These are phyloP conservation scores for Molossus molossus DNA, from an alignment of 2,797 vertebrate genomes.

Conservation along the genomic window DNA sequence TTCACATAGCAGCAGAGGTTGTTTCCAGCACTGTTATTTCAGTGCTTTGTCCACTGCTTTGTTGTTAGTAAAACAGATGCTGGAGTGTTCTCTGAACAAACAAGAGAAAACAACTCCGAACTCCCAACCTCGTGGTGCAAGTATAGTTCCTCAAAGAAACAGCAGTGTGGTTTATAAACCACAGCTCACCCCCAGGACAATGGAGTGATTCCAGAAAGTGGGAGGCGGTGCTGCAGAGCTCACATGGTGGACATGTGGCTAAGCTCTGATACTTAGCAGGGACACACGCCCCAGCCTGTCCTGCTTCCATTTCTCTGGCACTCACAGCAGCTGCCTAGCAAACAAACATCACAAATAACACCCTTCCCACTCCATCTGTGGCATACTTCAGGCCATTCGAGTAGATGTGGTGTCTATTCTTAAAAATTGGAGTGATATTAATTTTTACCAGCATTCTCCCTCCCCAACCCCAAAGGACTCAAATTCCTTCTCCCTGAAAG, in stretches of 20 bases:
- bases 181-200: neutral
- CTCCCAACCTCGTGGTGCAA: constrained; percentile 28
- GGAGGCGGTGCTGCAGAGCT: neutral
- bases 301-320: neutral
- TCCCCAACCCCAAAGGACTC: neutral
- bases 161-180: constrained; percentile 35
- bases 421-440: constrained; percentile 49
- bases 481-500: constrained; percentile 38
- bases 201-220: neutral
- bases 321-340: constrained; percentile 21
- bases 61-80: neutral
- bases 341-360: neutral
- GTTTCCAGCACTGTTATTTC: neutral
- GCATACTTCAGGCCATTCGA: constrained; percentile 13
- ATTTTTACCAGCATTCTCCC: constrained; percentile 29
- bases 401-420: neutral
- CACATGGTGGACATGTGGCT: neutral
- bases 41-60: neutral
- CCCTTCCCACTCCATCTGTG: neutral
- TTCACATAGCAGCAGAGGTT: neutral
- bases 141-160: neutral
- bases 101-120: neutral
- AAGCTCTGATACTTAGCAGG: neutral
- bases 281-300: neutral
- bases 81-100: neutral